A percentile compares a stretch with the other conserved stretches of the same genome.
Evolutionary conservation across 2,888 invertebrate genomes (phyloP).

Genomic region (Muschampia plurimacula): DNA sequence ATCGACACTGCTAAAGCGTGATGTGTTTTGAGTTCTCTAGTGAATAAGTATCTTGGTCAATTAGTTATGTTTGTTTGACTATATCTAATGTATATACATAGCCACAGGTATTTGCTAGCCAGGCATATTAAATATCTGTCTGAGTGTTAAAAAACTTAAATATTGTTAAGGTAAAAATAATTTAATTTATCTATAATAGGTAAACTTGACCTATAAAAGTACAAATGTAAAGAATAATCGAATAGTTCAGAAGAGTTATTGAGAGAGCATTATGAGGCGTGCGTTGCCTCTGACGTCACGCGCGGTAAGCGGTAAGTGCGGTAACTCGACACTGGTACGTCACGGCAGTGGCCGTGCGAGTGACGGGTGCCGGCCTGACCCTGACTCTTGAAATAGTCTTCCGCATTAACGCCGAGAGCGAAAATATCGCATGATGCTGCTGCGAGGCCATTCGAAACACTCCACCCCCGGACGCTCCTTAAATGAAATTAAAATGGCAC

Average conservation of each 20-base stretch:
- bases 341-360: conserved; percentile 62
- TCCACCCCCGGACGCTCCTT: conserved; percentile 65
- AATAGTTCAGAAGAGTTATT: conserved; percentile 26
- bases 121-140: too few relatives aligned
- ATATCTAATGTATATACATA: too few relatives aligned
- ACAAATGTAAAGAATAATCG: not conserved
- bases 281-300: conserved; percentile 14
- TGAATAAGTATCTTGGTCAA: too few relatives aligned
- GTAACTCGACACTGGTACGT: conserved; percentile 48
- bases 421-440: conserved; percentile 83
- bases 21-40: too few relatives aligned
- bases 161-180: not conserved
- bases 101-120: too few relatives aligned
- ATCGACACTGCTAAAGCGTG: too few relatives aligned
- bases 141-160: too few relatives aligned
- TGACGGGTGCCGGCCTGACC: conserved; percentile 72
- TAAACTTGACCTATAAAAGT: conserved; percentile 16
- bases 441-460: conserved; percentile 64
- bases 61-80: too few relatives aligned
- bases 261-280: conserved; percentile 21
- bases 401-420: conserved; percentile 81
- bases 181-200: not conserved
- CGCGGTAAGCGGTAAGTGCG: conserved; percentile 5
- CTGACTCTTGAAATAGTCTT: conserved; percentile 86
- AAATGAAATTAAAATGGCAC: conserved; percentile 56